phyloP scores from a whole-genome alignment of 2,113 vertebrate species.

The Nannobrachium achirus region DNA sequence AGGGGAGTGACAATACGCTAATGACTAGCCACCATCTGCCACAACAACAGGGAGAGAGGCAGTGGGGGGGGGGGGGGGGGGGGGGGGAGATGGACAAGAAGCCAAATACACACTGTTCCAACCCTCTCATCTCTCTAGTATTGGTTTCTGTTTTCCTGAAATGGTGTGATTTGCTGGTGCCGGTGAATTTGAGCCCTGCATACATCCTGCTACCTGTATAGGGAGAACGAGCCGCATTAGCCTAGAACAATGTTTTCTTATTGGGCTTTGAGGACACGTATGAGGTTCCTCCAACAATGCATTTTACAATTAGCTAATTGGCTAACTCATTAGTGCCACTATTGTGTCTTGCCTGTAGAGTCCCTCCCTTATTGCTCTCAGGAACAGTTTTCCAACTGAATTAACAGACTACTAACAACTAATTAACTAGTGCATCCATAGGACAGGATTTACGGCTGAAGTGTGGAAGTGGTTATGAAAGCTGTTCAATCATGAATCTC shows the following conservation, averaged over 20 bases:
- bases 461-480: background rate
- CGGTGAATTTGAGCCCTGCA: conserved; percentile 18
- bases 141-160: conserved; percentile 66
- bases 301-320: conserved; percentile 49
- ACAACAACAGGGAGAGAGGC: conserved; percentile 68
- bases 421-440: background rate
- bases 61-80: conserved; percentile 35
- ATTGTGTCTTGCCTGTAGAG: conserved; percentile 2
- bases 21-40: conserved; percentile 86
- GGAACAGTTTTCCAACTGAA: background rate
- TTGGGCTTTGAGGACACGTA: conserved; percentile 30
- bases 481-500: background rate
- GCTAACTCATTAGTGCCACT: conserved; percentile 27
- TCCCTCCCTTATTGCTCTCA: background rate
- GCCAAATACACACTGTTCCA: conserved; percentile 24
- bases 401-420: background rate
- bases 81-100: conserved; percentile 58
- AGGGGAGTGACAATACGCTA: conserved; percentile 85
- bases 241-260: conserved; percentile 7
- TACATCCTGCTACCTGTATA: conserved; percentile 30
- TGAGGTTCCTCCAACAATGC: conserved; percentile 36
- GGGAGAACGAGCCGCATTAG: conserved; percentile 38
- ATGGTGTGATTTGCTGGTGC: conserved; percentile 51
- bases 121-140: conserved; percentile 39
- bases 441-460: background rate